Percentiles rank a stretch among this genome's conserved stretches.
phyloP scores from a whole-genome alignment of 2,888 invertebrate species.

The Oxycera nigricornis region DNA sequence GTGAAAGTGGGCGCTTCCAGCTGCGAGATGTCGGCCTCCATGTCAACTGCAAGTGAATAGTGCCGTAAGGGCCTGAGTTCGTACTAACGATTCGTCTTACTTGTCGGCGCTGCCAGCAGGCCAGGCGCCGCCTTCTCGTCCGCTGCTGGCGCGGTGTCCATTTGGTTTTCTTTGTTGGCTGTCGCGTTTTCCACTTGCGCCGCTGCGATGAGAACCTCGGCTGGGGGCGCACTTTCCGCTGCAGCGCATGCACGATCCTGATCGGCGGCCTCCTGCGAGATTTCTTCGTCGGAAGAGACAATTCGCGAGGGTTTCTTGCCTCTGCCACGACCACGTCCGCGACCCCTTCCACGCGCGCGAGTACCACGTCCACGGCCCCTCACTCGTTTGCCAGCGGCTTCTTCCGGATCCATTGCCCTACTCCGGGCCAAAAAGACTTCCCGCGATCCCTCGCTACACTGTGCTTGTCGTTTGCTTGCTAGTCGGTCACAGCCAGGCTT shows the following conservation, averaged over 20 bases:
- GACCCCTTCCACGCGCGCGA: constrained; percentile 78
- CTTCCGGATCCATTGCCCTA: constrained; percentile 52
- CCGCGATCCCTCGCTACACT: no score
- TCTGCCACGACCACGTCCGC: constrained; percentile 78
- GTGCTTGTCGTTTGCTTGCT: no score
- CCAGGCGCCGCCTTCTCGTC: constrained; percentile 42
- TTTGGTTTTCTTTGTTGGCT: constrained; percentile 54
- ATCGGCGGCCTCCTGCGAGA: constrained; percentile 62
- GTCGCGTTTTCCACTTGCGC: constrained; percentile 61
- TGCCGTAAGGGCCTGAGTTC: not conserved
- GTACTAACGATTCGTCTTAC: constrained; percentile 17
- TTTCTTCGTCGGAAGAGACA: constrained; percentile 69
- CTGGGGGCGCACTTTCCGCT: constrained; percentile 44
- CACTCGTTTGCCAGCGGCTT: constrained; percentile 55
- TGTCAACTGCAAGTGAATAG: constrained; percentile 75
- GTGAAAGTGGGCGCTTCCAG: constrained; percentile 91
- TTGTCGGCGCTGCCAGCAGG: constrained; percentile 3
- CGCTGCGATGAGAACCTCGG: constrained; percentile 59
- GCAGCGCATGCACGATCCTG: constrained; percentile 40
- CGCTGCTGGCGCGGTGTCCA: constrained; percentile 46
- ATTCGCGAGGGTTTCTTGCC: constrained; percentile 78
- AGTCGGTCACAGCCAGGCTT: no score
- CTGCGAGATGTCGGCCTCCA: constrained; percentile 92
- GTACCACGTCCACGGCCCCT: constrained; percentile 65
- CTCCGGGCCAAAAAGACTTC: no score